These are phyloP conservation scores for Notoglanidium macrostoma DNA, from an alignment of 2,797 vertebrate species.

Conservation along the genomic window DNA sequence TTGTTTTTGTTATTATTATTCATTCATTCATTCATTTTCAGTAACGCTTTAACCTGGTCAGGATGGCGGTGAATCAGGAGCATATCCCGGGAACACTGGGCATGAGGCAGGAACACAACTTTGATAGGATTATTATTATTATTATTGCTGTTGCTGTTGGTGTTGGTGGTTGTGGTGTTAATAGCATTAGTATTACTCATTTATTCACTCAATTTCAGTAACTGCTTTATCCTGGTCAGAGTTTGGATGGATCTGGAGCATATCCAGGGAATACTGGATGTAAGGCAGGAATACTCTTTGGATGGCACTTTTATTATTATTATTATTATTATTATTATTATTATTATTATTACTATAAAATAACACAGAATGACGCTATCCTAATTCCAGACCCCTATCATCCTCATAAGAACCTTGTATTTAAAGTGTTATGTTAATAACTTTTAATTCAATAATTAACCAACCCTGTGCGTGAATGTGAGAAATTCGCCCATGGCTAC, in stretches of 20 bases:
- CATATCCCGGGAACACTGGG: background rate
- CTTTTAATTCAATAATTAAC: conserved; percentile 25
- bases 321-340: background rate
- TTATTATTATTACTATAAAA: conserved; percentile 13
- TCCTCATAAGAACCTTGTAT: background rate
- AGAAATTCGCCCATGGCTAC: conserved; percentile 32
- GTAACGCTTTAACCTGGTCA: background rate
- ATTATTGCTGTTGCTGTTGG: background rate
- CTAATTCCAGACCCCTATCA: background rate
- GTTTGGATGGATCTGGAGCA: background rate
- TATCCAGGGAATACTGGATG: background rate
- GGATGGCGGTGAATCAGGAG: background rate
- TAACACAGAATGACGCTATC: background rate
- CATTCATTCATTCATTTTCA: background rate
- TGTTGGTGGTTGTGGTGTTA: background rate
- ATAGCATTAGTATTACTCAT: background rate
- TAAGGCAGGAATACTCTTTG: background rate
- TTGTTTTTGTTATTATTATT: background rate
- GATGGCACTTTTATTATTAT: background rate
- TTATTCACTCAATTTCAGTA: background rate
- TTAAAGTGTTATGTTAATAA: conserved; percentile 35
- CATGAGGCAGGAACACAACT: background rate
- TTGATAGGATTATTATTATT: background rate
- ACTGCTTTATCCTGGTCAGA: background rate
- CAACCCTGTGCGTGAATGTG: conserved; percentile 13